Conservation (phyloP, 1,140 invertebrate genomes). For the Aporrectodea caliginosa region DNA sequence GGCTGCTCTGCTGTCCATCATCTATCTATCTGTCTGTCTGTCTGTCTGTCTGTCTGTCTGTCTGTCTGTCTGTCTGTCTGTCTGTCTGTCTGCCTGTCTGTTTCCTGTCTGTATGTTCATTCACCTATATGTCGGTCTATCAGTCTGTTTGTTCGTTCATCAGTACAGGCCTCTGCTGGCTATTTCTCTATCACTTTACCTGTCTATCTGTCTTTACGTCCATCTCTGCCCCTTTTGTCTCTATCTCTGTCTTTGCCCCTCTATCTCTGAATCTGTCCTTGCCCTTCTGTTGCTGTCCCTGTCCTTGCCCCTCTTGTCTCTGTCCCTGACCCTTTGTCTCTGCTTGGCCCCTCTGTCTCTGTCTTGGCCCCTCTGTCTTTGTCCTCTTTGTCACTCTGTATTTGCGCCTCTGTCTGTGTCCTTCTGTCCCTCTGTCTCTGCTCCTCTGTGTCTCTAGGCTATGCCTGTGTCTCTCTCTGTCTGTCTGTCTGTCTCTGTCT, state of each 20-base stretch:
- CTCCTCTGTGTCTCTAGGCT: no score
- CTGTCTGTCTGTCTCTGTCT: no score
- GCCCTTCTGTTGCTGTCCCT: neutral
- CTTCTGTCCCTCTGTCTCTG: no score
- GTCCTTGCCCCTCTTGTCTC: neutral
- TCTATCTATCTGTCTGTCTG: neutral
- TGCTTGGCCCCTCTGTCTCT: neutral
- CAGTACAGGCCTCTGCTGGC: no score
- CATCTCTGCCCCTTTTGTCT: no score
- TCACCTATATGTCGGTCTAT: neutral
- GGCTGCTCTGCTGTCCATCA: no score
- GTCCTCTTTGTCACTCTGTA: neutral
- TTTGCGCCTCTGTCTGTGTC: neutral
- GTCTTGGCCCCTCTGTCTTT: no score
- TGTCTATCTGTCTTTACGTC: neutral
- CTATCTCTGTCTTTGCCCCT: neutral
- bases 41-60: conserved; percentile 1
- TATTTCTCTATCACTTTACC: neutral
- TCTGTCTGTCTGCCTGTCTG: neutral
- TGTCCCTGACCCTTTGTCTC: neutral
- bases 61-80: conserved; percentile 1
- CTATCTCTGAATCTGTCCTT: neutral
- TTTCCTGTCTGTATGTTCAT: no score
- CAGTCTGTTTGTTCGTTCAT: neutral
- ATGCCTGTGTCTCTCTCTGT: no score